These are phyloP conservation scores for Homarus gammarus DNA, from an alignment of 2,888 invertebrate species.

Conservation along the genomic window DNA sequence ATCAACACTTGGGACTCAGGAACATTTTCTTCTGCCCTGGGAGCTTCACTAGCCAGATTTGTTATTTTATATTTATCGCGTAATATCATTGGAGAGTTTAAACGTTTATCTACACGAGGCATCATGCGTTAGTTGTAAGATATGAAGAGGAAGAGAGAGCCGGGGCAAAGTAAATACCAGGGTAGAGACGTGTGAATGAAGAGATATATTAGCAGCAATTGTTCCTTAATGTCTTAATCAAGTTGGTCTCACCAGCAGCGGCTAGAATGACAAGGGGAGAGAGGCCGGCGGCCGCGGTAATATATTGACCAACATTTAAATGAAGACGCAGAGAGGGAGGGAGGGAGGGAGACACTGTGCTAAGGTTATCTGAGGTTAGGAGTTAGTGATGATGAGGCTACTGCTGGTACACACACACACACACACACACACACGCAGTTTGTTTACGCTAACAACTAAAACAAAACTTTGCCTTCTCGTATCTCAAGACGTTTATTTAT, in stretches of 20 bases:
- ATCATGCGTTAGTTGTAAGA: too few relatives aligned
- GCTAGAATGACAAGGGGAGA: conserved; percentile 20
- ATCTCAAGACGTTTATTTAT: too few relatives aligned
- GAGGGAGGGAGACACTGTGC: not conserved
- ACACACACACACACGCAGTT: too few relatives aligned
- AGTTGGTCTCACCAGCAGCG: not conserved
- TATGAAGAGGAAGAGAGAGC: not conserved
- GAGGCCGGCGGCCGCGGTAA: conserved; percentile 1
- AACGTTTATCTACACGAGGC: too few relatives aligned
- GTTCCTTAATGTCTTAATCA: conserved; percentile 45
- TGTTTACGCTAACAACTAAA: too few relatives aligned
- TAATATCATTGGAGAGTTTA: too few relatives aligned
- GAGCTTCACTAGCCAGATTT: not conserved
- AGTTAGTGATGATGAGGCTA: too few relatives aligned
- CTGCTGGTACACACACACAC: too few relatives aligned
- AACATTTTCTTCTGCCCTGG: not conserved
- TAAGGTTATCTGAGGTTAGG: too few relatives aligned
- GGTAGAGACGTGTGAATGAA: not conserved
- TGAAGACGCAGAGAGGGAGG: not conserved
- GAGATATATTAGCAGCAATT: conserved; percentile 30
- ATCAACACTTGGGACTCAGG: conserved; percentile 55
- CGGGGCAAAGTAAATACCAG: not conserved
- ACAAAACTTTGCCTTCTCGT: too few relatives aligned
- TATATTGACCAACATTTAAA: conserved; percentile 36
- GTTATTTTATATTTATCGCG: not conserved